Base-by-base conservation (phyloP, 2,113 vertebrate species). In the Cyprinodon tularosa region DNA sequence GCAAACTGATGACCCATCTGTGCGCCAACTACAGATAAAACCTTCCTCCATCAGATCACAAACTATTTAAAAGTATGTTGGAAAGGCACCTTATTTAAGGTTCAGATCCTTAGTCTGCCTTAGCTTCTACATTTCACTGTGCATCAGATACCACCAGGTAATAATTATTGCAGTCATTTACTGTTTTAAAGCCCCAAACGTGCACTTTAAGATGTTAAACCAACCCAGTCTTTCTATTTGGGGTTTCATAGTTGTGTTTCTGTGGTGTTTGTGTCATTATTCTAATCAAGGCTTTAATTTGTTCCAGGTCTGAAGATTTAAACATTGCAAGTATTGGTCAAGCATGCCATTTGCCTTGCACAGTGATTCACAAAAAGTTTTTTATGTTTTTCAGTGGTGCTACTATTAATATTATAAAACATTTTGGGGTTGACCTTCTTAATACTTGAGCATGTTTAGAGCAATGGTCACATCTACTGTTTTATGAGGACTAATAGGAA, bases 281-380 rank as follows among this genome's bases (percentile, higher is more conserved):
- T 66, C 22, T 50, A n/a, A 44, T 1, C 57, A 62, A 36, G 3
- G 60, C 22, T 70, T 62, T 39, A 40, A 40, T 75, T 74, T 62
- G 48, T 47, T 73, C 36, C 37, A 40, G 50, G 12, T 71, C 57
- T 83, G 64, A 38, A 12, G 48, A 47, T 39, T 2, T 59, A 42
- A 74, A 22, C 40, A 65, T 68, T 76, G 47, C 59, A 62, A 72
- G 65, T 45, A 15, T 81, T 78, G 72, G 14, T 47, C 48, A 59
- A 29, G 29, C 29, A 29, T 29, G 29, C 29, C 29, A 29, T 29
- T 53, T 57, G 65, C 50, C 57, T 29, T 67, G 17, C 78, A 48
- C 59, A 74, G 42, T 44, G 59, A 68, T 40, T 48, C 77, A 81
- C 37, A 78, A 13, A 1, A 50, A 59, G 29, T 29, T 29, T 29